Conservation (phyloP, 2,797 vertebrate genomes). For the Sarcoramphus papa region DNA sequence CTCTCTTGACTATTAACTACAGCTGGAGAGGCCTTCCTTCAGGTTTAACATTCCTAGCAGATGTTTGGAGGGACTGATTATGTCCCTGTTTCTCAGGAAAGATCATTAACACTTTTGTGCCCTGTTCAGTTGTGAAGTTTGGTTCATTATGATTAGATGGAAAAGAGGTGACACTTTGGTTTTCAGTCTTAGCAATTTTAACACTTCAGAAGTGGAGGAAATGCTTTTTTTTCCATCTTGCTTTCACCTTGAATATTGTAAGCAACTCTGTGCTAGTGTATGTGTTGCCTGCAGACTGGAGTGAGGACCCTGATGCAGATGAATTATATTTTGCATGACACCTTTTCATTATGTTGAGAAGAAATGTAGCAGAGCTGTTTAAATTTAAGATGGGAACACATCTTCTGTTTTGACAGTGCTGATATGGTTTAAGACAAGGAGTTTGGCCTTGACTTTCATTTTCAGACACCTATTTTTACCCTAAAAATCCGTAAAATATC, state of each 20-base stretch:
- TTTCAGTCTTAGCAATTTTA: neutral
- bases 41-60: neutral
- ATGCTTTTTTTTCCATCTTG: accelerated
- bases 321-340: neutral
- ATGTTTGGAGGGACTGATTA: neutral
- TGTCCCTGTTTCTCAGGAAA: neutral
- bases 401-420: neutral
- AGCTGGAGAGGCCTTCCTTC: neutral
- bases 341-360: neutral
- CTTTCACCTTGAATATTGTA: neutral
- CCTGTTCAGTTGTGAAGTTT: neutral
- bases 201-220: neutral
- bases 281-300: neutral
- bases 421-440: neutral
- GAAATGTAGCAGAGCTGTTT: neutral
- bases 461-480: neutral
- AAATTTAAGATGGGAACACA: neutral
- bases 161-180: neutral
- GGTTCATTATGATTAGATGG: neutral
- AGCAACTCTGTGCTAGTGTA: neutral
- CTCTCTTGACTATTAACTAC: neutral
- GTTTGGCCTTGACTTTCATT: neutral
- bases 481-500: neutral
- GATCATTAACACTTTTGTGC: neutral
- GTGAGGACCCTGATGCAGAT: neutral